These are phyloP conservation scores for Erythrocebus patas DNA, from an alignment of 2,113 vertebrate species.

Conservation along the genomic window DNA sequence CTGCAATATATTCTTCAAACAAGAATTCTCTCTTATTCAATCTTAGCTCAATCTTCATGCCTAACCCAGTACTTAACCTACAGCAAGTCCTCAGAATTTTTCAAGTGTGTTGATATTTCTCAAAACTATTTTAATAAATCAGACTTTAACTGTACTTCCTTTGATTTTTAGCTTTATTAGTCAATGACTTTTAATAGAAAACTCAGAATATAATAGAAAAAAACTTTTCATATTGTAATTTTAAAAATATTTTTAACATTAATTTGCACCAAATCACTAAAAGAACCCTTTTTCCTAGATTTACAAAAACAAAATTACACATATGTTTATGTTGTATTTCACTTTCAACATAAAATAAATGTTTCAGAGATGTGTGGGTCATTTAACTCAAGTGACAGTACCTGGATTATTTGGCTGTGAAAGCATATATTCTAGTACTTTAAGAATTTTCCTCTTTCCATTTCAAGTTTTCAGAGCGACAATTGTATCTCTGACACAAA, in stretches of 20 bases:
- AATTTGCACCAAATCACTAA: conserved; percentile 35
- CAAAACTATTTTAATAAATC: conserved; percentile 8
- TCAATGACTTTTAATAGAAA: conserved; percentile 25
- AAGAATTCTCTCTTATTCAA: neutral
- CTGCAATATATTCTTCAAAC: neutral
- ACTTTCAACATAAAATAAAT: conserved; percentile 44
- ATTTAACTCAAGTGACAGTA: conserved; percentile 32
- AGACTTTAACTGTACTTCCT: neutral
- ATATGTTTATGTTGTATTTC: neutral
- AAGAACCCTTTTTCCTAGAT: conserved; percentile 19
- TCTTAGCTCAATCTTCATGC: neutral
- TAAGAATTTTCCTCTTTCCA: conserved; percentile 31
- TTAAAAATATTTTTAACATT: conserved; percentile 46
- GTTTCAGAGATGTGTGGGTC: neutral
- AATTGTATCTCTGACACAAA: neutral
- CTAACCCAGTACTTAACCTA: neutral
- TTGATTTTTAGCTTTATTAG: neutral
- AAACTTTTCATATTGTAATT: neutral
- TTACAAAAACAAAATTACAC: neutral
- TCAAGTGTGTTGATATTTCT: neutral
- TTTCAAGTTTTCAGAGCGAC: conserved; percentile 50
- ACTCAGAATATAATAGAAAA: neutral
- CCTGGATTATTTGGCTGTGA: conserved; percentile 47
- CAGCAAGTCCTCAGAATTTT: neutral
- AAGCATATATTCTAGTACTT: conserved; percentile 49